Percentiles rank a stretch among this genome's conserved stretches.
Conservation (phyloP, 2,797 vertebrate genomes). For the Pipistrellus kuhlii region DNA sequence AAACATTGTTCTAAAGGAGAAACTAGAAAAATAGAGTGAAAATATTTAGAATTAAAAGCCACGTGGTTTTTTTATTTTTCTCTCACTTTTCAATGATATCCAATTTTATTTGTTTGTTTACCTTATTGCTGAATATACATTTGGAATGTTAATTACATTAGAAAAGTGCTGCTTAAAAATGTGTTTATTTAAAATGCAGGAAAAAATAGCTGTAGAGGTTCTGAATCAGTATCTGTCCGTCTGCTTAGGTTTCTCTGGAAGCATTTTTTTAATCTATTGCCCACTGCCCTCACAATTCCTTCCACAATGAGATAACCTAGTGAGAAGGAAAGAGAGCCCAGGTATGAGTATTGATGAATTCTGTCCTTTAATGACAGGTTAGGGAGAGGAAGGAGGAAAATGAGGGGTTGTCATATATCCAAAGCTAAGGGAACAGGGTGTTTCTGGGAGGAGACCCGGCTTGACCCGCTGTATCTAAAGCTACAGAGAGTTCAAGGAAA, state of each 20-base stretch:
- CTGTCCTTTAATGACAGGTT: not conserved
- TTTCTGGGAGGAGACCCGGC: not conserved
- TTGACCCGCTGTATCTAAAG: not conserved
- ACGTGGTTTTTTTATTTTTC: conserved; percentile 2
- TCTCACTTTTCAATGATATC: not conserved
- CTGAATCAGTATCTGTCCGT: not conserved
- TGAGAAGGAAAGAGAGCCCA: not conserved
- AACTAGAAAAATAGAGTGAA: conserved; percentile 14
- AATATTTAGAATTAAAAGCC: not conserved
- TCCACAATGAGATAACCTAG: not conserved
- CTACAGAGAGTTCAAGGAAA: not conserved
- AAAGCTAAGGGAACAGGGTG: not conserved
- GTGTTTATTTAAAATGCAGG: conserved; percentile 10
- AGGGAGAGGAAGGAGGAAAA: not conserved
- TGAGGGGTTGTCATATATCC: not conserved
- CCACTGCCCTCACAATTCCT: not conserved
- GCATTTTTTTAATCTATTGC: not conserved
- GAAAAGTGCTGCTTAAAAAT: conserved; percentile 6
- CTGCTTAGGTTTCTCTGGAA: conserved; percentile 5
- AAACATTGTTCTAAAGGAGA: conserved; percentile 20
- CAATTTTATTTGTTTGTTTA: not conserved
- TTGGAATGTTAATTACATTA: not conserved
- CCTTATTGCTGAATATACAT: not conserved
- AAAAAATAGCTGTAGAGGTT: not conserved
- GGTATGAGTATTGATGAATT: not conserved